These are phyloP conservation scores for Scrobipalpa atriplicella DNA, from an alignment of 2,888 invertebrate species.

Conservation along the genomic window DNA sequence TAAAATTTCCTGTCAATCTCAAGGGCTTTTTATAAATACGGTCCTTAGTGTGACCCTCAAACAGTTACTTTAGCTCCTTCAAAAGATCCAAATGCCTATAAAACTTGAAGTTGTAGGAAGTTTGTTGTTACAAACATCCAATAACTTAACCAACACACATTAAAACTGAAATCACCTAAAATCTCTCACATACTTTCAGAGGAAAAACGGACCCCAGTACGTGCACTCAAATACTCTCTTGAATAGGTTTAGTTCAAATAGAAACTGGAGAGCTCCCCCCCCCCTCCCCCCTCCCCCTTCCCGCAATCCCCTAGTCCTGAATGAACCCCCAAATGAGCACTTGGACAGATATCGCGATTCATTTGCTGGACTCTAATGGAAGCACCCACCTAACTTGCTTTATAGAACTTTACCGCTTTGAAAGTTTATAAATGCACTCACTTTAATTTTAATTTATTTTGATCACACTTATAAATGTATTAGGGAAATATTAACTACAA, in stretches of 20 bases:
- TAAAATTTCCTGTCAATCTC: too few relatives aligned
- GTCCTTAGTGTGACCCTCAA: too few relatives aligned
- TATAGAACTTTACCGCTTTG: not conserved
- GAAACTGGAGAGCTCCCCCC: not conserved
- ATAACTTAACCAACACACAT: not conserved
- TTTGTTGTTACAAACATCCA: too few relatives aligned
- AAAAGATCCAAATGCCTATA: too few relatives aligned
- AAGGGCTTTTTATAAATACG: too few relatives aligned
- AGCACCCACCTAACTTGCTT: not conserved
- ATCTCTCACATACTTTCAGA: not conserved
- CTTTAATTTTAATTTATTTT: too few relatives aligned
- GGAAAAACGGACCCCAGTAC: not conserved
- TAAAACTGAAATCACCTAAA: not conserved
- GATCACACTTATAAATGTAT: too few relatives aligned
- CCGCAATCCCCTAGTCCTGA: not conserved
- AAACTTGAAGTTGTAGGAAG: too few relatives aligned
- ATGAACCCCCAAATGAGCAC: constrained; percentile 8
- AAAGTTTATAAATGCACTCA: not conserved
- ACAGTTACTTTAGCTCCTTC: too few relatives aligned
- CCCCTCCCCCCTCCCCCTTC: not conserved
- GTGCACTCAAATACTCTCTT: not conserved
- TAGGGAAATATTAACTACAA: too few relatives aligned
- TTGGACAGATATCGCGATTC: constrained; percentile 5
- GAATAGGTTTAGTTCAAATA: constrained; percentile 1
- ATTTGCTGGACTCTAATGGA: constrained; percentile 10